These are phyloP conservation scores for Catalaphyllia jardinei DNA, from an alignment of 64 coral and sea anemone species.

Conservation along the genomic window DNA sequence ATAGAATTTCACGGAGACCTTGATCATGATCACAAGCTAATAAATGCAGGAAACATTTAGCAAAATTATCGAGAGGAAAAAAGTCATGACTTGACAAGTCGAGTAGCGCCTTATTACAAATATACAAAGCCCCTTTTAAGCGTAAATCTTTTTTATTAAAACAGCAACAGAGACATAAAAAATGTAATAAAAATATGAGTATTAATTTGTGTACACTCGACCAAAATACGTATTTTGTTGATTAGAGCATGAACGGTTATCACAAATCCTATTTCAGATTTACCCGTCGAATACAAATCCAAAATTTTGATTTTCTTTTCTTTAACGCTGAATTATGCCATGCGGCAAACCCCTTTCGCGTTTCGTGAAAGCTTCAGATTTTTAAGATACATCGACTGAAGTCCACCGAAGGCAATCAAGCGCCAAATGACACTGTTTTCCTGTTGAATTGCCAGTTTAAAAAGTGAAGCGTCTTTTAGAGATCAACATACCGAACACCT, in stretches of 20 bases:
- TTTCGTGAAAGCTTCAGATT: not conserved
- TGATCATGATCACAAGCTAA: not conserved
- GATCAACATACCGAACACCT: too few species aligned
- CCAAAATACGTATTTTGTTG: not conserved
- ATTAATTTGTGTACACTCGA: not conserved
- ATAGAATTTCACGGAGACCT: not conserved
- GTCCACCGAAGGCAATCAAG: not conserved
- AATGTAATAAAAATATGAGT: constrained; percentile 2
- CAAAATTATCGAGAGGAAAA: not conserved
- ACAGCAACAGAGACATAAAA: not conserved
- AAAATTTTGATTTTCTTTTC: not conserved
- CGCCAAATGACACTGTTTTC: not conserved
- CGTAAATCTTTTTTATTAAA: not conserved
- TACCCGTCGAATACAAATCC: not conserved
- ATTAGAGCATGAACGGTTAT: not conserved
- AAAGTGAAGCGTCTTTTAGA: not conserved
- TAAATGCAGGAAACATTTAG: not conserved
- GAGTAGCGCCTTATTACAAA: not conserved
- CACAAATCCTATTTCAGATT: constrained; percentile 16
- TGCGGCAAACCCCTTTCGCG: constrained; percentile 1
- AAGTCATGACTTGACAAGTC: not conserved
- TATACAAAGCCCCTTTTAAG: not conserved
- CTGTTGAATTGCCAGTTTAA: constrained; percentile 7
- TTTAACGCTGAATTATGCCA: not conserved
- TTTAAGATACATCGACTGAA: not conserved